These are phyloP conservation scores for Xanthia icteritia DNA, from an alignment of 2,888 invertebrate species.

Conservation along the genomic window DNA sequence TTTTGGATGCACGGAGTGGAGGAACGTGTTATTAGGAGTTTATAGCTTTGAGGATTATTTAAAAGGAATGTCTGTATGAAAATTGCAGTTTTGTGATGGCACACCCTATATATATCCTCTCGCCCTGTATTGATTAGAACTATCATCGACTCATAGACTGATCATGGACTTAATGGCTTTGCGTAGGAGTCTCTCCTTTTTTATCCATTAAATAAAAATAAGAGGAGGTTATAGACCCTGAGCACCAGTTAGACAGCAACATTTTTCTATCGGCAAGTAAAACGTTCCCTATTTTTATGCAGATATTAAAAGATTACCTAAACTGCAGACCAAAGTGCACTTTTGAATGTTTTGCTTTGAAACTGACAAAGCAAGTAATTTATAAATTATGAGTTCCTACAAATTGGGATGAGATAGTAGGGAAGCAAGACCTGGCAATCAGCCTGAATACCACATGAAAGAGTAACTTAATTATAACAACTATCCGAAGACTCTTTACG, in stretches of 20 bases:
- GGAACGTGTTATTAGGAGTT: background rate
- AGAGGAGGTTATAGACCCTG: no score
- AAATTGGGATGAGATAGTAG: constrained; percentile 34
- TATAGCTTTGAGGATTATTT: constrained; percentile 2
- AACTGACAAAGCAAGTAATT: constrained; percentile 47
- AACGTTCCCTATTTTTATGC: background rate
- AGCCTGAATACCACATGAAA: constrained; percentile 38
- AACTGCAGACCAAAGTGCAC: constrained; percentile 17
- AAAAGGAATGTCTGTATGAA: background rate
- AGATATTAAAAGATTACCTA: background rate
- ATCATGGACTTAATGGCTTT: no score
- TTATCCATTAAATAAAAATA: no score
- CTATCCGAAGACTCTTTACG: constrained; percentile 6
- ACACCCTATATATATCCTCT: background rate
- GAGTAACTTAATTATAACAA: constrained; percentile 18
- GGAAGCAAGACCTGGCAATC: constrained; percentile 23
- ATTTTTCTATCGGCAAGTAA: background rate
- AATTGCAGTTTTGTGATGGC: background rate
- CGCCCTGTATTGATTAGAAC: background rate
- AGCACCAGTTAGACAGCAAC: background rate
- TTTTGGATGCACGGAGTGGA: constrained; percentile 11
- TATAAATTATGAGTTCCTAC: constrained; percentile 49
- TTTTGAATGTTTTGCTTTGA: constrained; percentile 28
- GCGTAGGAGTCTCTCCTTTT: background rate
- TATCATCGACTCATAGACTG: background rate